A percentile compares a stretch with the other conserved stretches of the same genome.
Evolutionary conservation across 2,797 vertebrate species (phyloP).

Genomic region (Thripadectes ignobilis): DNA sequence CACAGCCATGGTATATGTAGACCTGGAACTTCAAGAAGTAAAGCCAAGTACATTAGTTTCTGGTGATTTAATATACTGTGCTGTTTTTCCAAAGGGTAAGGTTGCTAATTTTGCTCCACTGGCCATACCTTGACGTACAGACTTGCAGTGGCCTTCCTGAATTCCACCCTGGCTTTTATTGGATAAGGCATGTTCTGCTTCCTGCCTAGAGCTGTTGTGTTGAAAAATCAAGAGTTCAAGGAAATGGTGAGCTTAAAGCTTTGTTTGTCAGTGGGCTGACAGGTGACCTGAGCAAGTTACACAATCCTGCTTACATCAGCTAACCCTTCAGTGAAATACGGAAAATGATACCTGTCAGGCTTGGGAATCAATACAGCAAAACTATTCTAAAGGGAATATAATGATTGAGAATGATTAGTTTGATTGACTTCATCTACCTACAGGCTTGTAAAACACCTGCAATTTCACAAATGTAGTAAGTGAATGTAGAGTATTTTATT

Average conservation of each 20-base stretch:
- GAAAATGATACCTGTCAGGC: background rate
- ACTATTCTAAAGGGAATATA: background rate
- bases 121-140: background rate
- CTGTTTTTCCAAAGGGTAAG: background rate
- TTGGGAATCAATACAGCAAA: background rate
- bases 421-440: background rate
- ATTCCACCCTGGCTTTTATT: background rate
- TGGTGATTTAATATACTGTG: background rate
- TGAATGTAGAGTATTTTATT: background rate
- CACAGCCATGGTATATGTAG: background rate
- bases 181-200: background rate
- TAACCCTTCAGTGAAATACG: background rate
- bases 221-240: slow-evolving; percentile 43
- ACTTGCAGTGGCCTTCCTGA: background rate
- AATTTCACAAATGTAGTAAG: background rate
- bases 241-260: slow-evolving; percentile 15
- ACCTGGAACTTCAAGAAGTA: background rate
- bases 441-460: background rate
- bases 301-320: background rate
- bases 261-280: background rate
- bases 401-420: background rate
- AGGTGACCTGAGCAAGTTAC: slow-evolving; percentile 32
- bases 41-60: background rate
- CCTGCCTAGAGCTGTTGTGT: background rate
- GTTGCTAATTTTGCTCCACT: background rate